These are phyloP conservation scores for Cephus pygmeus DNA, from an alignment of 2,888 invertebrate species.

Conservation along the genomic window DNA sequence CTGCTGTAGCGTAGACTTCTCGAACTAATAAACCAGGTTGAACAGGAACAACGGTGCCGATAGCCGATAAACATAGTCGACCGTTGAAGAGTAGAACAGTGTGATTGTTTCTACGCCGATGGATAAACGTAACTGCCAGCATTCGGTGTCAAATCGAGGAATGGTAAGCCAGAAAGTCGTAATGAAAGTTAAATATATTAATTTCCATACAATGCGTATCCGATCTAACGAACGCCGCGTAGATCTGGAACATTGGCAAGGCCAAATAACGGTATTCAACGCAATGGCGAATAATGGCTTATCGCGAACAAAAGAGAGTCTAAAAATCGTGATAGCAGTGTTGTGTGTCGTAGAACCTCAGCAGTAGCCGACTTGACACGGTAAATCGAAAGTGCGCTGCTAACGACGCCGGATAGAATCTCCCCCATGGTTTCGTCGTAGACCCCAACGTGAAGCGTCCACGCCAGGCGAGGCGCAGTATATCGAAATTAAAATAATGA, in stretches of 20 bases:
- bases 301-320: background rate
- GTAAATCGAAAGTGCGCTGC: slow-evolving; percentile 5
- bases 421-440: slow-evolving; percentile 25
- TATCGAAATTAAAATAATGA: slow-evolving; percentile 45
- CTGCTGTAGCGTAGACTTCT: background rate
- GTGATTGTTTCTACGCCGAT: background rate
- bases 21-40: background rate
- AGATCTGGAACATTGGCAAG: background rate
- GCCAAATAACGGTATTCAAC: background rate
- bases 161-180: background rate
- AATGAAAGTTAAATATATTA: background rate
- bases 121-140: background rate
- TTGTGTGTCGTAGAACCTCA: background rate
- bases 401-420: slow-evolving; percentile 29
- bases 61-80: background rate
- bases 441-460: slow-evolving; percentile 16
- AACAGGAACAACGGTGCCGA: background rate
- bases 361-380: background rate
- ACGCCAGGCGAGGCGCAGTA: slow-evolving; percentile 8
- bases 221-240: background rate
- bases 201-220: background rate
- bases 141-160: background rate
- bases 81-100: background rate
- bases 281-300: background rate
- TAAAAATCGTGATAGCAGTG: background rate